phyloP scores from a whole-genome alignment of 2,888 invertebrate genomes.

The Xanthorhoe designata region DNA sequence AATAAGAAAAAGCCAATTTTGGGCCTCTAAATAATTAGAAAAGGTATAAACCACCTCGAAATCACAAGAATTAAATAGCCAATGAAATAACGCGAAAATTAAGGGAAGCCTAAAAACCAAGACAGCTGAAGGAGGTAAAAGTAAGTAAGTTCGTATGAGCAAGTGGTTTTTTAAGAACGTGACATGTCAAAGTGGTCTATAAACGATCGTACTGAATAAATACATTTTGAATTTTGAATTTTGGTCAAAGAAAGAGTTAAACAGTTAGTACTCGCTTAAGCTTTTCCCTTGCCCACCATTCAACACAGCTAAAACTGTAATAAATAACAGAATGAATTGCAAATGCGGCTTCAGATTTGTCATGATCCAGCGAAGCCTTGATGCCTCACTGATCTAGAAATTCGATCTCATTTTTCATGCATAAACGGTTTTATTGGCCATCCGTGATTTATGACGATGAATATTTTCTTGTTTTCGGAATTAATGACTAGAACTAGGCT shows the following conservation, averaged over 20 bases:
- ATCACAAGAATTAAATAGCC: too few relatives aligned
- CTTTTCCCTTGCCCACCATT: conserved; percentile 18
- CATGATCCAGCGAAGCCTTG: conserved; percentile 52
- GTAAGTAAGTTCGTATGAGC: too few relatives aligned
- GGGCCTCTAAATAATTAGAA: too few relatives aligned
- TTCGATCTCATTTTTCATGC: conserved; percentile 40
- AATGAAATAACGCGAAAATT: not conserved
- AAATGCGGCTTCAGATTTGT: conserved; percentile 60
- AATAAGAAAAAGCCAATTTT: too few relatives aligned
- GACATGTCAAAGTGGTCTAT: too few relatives aligned
- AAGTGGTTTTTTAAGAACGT: too few relatives aligned
- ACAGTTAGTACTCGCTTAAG: conserved; percentile 8
- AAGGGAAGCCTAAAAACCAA: not conserved
- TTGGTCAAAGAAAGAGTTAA: too few relatives aligned
- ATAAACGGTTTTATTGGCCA: conserved; percentile 39
- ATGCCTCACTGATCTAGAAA: conserved; percentile 50
- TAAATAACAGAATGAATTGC: conserved; percentile 65
- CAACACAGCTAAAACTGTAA: conserved; percentile 52
- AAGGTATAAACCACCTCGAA: too few relatives aligned
- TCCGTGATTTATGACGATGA: conserved; percentile 40
- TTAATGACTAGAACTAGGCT: conserved; percentile 5
- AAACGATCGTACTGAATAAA: too few relatives aligned
- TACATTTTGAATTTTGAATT: too few relatives aligned
- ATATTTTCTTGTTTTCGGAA: conserved; percentile 26
- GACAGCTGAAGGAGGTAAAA: too few relatives aligned